These are phyloP conservation scores for Macrophya annulata DNA, from an alignment of 2,888 invertebrate genomes.

Conservation along the genomic window DNA sequence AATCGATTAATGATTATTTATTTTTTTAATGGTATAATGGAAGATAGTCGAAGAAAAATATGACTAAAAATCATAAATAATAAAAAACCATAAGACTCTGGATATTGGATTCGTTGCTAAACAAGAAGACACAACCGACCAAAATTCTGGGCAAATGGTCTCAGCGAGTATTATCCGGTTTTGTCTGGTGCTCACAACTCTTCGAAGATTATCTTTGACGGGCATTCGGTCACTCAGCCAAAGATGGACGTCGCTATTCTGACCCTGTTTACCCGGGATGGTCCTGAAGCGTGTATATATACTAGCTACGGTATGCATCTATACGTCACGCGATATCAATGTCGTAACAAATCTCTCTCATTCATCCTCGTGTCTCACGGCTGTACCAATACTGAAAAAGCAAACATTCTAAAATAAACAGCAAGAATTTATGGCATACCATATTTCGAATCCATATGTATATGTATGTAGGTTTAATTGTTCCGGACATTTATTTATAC, in stretches of 20 bases:
- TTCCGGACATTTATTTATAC: not conserved
- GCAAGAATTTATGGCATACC: not conserved
- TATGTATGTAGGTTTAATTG: too few species aligned
- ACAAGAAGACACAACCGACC: not conserved
- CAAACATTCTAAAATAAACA: not conserved
- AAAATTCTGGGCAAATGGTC: not conserved
- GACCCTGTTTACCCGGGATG: conserved; percentile 23
- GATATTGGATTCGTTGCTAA: not conserved
- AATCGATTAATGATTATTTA: too few species aligned
- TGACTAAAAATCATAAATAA: not conserved
- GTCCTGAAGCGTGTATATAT: not conserved
- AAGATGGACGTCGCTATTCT: conserved; percentile 24
- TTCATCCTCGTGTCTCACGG: conserved; percentile 26
- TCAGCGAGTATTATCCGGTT: not conserved
- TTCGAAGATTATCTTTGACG: conserved; percentile 27
- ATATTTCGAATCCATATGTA: not conserved
- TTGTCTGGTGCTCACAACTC: conserved; percentile 17
- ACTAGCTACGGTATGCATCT: not conserved
- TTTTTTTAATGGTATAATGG: too few species aligned
- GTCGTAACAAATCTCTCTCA: conserved; percentile 36
- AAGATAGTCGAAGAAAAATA: not conserved
- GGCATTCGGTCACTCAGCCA: not conserved
- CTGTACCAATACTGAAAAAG: conserved; percentile 21
- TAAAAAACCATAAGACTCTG: not conserved
- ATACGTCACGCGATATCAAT: conserved; percentile 40